These are phyloP conservation scores for Gortyna flavago DNA, from an alignment of 2,888 invertebrate species.

Conservation along the genomic window DNA sequence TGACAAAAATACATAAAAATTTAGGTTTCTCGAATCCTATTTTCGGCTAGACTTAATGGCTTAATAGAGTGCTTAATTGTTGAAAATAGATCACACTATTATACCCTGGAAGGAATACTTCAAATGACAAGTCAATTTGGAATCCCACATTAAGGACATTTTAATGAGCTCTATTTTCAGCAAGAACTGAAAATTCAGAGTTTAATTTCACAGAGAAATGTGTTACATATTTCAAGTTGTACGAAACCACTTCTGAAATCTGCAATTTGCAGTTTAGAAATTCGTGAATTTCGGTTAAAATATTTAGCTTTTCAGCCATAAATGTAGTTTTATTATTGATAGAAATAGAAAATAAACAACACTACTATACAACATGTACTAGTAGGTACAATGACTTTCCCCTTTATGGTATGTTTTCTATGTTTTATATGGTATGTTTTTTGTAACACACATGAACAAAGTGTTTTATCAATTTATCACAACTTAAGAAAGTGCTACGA, in stretches of 20 bases:
- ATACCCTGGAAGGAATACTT: background rate
- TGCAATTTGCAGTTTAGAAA: conserved; percentile 14
- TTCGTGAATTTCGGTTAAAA: conserved; percentile 13
- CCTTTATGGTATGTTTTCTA: no score
- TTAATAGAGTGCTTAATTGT: background rate
- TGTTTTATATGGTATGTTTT: no score
- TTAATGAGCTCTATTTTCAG: conserved; percentile 35
- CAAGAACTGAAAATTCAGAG: conserved; percentile 26
- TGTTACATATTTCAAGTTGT: conserved; percentile 35
- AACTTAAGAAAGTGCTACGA: no score
- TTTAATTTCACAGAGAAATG: conserved; percentile 37
- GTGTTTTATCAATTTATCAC: no score
- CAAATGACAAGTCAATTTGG: background rate
- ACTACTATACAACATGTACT: no score
- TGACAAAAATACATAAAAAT: background rate
- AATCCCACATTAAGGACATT: background rate
- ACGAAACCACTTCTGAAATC: conserved; percentile 23
- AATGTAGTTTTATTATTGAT: background rate
- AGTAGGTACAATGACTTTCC: background rate
- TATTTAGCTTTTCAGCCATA: conserved; percentile 11
- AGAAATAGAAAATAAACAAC: background rate
- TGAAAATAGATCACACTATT: background rate
- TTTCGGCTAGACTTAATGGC: background rate
- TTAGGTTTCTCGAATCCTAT: no score
- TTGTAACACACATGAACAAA: no score